Evolutionary conservation across 1,140 invertebrate genomes (phyloP).

Genomic region (Drosophila funebris): DNA sequence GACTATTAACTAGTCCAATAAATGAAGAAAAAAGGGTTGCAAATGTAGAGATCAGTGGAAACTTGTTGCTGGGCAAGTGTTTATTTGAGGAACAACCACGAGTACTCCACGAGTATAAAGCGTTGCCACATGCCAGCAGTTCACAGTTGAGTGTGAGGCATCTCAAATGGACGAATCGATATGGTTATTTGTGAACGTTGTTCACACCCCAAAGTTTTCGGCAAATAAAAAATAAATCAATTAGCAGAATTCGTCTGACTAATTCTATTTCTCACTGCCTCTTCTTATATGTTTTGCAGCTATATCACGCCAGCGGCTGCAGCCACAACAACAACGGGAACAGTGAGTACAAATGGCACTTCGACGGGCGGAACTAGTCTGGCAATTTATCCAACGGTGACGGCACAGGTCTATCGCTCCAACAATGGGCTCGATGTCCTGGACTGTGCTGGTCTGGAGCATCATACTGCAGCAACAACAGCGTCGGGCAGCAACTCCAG

Average conservation of each 20-base stretch:
- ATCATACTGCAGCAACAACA: constrained; percentile 43
- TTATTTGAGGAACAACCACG: background rate
- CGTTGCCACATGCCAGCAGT: constrained; percentile 51
- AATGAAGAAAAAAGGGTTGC: constrained; percentile 19
- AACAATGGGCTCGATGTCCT: constrained; percentile 69
- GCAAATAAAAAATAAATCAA: constrained; percentile 78
- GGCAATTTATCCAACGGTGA: constrained; percentile 71
- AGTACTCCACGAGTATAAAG: background rate
- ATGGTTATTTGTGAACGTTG: constrained; percentile 40
- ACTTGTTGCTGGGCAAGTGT: constrained; percentile 52
- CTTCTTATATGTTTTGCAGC: constrained; percentile 43
- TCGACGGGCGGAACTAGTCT: constrained; percentile 62
- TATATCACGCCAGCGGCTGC: constrained; percentile 75
- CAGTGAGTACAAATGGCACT: constrained; percentile 36
- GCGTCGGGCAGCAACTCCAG: constrained; percentile 23
- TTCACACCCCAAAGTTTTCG: constrained; percentile 57
- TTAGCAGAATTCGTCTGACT: constrained; percentile 56
- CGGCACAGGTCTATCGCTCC: constrained; percentile 73
- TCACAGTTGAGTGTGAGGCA: constrained; percentile 74
- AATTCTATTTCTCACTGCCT: constrained; percentile 44
- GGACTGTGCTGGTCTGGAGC: constrained; percentile 69
- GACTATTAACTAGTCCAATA: constrained; percentile 15
- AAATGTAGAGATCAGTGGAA: constrained; percentile 19
- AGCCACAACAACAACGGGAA: constrained; percentile 57
- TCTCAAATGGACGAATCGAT: constrained; percentile 9